Evolutionary conservation across 2,113 vertebrate species (phyloP).

Genomic region (Rattus rattus): DNA sequence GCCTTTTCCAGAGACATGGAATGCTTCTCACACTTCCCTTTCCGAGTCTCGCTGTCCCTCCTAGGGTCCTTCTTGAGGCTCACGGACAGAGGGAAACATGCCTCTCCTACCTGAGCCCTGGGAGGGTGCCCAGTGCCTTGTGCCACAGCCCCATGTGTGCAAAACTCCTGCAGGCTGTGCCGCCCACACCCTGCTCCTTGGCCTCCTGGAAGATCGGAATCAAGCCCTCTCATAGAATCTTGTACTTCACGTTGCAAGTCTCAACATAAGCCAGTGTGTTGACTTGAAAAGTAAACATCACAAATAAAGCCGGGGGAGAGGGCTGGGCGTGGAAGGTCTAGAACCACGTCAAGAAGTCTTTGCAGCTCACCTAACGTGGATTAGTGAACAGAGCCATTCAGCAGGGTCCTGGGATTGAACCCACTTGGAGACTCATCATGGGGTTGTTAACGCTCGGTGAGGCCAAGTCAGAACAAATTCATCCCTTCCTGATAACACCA

Average conservation of each 20-base stretch:
- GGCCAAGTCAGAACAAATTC: not conserved
- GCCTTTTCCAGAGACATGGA: not conserved
- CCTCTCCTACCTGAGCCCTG: not conserved
- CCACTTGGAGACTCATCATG: rapidly evolving
- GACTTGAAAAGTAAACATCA: not conserved
- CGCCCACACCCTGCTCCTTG: not conserved
- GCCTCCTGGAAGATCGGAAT: slow-evolving; percentile 37
- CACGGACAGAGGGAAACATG: not conserved
- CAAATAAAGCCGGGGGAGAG: not conserved
- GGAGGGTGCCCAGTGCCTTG: not conserved
- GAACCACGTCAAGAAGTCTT: not conserved
- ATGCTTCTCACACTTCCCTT: not conserved
- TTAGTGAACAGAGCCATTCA: not conserved
- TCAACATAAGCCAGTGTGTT: not conserved
- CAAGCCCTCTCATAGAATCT: not conserved
- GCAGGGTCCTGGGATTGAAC: not conserved
- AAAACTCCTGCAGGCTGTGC: not conserved
- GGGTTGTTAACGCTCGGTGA: not conserved
- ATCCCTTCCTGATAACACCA: rapidly evolving
- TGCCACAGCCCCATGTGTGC: not conserved
- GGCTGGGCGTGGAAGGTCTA: rapidly evolving
- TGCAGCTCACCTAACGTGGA: rapidly evolving
- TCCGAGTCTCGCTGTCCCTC: rapidly evolving
- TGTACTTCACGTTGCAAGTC: slow-evolving; percentile 1
- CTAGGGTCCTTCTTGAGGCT: not conserved